Evolutionary conservation across 2,888 invertebrate genomes (phyloP), one percentile per base, ranked within the genome.

Genomic region (Parnassius orleans): DNA sequence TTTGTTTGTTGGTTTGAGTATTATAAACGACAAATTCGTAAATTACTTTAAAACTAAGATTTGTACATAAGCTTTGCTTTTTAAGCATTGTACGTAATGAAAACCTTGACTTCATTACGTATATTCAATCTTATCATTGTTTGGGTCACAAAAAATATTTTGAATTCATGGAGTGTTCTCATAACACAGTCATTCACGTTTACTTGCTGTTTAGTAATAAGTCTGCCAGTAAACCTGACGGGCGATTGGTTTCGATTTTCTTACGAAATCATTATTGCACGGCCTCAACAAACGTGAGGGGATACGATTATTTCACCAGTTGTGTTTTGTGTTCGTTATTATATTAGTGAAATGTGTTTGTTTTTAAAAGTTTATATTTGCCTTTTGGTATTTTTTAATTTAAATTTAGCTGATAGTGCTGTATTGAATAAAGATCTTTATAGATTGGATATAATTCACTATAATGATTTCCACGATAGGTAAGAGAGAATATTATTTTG

Each of bases 371-470:
- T 43, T 14, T 19, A 10, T 14, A 33, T 24, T 10, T 19, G 15
- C 41, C 11, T 60, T 12, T 10, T 19, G 47, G 19, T 10, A 3
- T 12, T 19, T 41, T 10, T 42, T 19, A 48, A 54, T 48, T 19
- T 60, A 3, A 50, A 56, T 63, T 55, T 53, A 15, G 76, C 75
- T n/a, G 71, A 66, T 67, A 70, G 76, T 47, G 72, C 72, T 53
- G 78, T 81, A 54, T 59, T 81, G 24, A 14, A 65, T 57, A 71
- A 77, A 60, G 74, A 78, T 42, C 69, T 88, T n/a, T 93, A 89
- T 68, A 81, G 86, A 62, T 72, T 94, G 65, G 92, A 93, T 64
- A 81, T 94, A 58, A 80, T 93, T 57, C 93, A 93, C 74, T 86
- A 92, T 50, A 93, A 93, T 71, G 63, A 63, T 15, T 63, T 59